Evolutionary conservation across 2,113 vertebrate species (phyloP).

Genomic region (Tonatia bakeri): DNA sequence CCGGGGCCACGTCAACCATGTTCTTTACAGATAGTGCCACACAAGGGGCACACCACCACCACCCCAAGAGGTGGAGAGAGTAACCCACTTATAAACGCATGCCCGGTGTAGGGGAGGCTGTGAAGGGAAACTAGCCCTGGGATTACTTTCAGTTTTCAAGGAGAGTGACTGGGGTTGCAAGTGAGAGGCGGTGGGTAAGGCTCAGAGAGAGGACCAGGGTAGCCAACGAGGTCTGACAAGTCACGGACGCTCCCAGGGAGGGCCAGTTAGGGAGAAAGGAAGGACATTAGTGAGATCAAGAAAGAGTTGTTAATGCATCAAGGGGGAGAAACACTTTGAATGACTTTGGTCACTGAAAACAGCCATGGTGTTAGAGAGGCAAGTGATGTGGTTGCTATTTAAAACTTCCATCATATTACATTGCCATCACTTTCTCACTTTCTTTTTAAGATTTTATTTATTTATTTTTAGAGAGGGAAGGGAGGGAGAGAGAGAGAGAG

Average conservation of each 20-base stretch:
- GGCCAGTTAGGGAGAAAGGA: neutral
- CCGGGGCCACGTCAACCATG: neutral
- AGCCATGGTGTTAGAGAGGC: neutral
- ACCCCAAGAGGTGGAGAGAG: neutral
- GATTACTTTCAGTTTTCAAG: neutral
- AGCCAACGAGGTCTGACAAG: neutral
- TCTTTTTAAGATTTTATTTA: too few species aligned
- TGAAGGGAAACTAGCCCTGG: neutral
- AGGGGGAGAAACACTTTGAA: neutral
- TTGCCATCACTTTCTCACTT: neutral
- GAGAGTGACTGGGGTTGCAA: neutral
- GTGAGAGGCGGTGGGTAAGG: neutral
- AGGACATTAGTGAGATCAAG: neutral
- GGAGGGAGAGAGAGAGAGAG: too few species aligned
- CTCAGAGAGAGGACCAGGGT: neutral
- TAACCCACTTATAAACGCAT: neutral
- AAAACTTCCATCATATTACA: neutral
- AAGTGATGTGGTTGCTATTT: neutral
- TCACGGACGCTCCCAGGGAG: neutral
- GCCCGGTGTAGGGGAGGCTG: neutral
- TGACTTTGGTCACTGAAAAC: neutral
- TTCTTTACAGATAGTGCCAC: neutral
- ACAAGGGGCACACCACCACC: neutral
- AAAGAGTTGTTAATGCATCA: neutral
- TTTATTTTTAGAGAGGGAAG: too few species aligned